phyloP scores from a whole-genome alignment of 2,113 vertebrate species.

The Misgurnus mizolepis region DNA sequence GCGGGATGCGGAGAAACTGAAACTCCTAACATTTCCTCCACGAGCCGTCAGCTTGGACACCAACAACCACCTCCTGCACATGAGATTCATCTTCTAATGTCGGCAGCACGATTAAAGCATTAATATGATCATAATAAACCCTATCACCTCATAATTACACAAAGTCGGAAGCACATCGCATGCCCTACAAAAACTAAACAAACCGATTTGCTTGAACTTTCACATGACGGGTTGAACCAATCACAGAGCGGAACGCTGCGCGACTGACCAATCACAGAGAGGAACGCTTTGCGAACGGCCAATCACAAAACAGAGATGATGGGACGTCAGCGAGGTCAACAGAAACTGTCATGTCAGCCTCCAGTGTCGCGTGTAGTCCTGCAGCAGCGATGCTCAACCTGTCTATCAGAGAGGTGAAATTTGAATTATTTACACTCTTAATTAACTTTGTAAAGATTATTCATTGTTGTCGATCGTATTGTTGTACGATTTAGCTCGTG shows the following conservation, averaged over 20 bases:
- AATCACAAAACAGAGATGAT: conserved; percentile 71
- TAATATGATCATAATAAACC: neutral
- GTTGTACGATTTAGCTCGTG: neutral
- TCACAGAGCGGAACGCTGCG: neutral
- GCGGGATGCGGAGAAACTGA: conserved; percentile 67
- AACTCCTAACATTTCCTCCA: conserved; percentile 46
- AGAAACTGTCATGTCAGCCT: conserved; percentile 69
- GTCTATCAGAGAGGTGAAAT: conserved; percentile 84
- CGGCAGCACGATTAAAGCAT: neutral
- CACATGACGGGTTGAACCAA: conserved; percentile 4
- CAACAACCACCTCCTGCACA: conserved; percentile 40
- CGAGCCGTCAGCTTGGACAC: neutral
- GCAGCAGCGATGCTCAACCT: conserved; percentile 74
- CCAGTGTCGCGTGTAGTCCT: neutral
- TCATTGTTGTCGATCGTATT: neutral
- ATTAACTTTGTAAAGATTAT: neutral
- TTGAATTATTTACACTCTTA: neutral
- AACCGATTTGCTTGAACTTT: conserved; percentile 17
- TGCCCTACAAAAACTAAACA: conserved; percentile 26
- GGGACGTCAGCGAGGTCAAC: neutral
- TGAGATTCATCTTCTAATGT: neutral
- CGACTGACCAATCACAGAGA: neutral
- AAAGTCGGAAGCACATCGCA: conserved; percentile 52
- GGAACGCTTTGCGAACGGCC: conserved; percentile 51
- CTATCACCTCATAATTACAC: neutral